A percentile compares a stretch with the other conserved stretches of the same genome.
These are phyloP conservation scores for Monodelphis domestica DNA, from an alignment of 2,797 vertebrate genomes.

Conservation along the genomic window DNA sequence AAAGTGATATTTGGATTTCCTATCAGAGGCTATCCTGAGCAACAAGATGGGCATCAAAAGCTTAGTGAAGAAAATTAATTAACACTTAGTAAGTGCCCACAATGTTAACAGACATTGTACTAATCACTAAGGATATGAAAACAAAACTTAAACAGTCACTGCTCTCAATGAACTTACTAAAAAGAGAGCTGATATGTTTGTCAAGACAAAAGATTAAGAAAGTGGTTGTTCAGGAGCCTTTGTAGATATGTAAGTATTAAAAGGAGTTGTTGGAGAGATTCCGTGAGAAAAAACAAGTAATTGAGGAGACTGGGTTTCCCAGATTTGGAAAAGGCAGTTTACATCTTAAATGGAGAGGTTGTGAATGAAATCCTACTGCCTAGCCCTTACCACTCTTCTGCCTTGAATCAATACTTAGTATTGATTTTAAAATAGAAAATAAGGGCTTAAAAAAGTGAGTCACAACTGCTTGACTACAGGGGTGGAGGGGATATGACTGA, in stretches of 20 bases:
- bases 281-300: not conserved
- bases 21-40: too few species aligned
- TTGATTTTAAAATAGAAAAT: too few species aligned
- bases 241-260: not conserved
- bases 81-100: too few species aligned
- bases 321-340: slow-evolving; percentile 7
- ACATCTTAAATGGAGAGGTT: not conserved
- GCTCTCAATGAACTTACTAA: not conserved
- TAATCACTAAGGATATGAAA: not conserved
- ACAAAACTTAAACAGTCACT: not conserved
- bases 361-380: not conserved
- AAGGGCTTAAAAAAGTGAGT: slow-evolving; percentile 18
- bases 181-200: not conserved
- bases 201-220: not conserved
- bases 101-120: too few species aligned
- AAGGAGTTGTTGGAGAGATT: not conserved
- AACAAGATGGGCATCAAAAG: too few species aligned
- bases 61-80: too few species aligned
- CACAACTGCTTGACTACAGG: too few species aligned
- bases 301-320: slow-evolving; percentile 2
- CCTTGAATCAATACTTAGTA: too few species aligned
- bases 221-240: not conserved
- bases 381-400: too few species aligned
- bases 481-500: too few species aligned
- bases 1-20: too few species aligned